These are phyloP conservation scores for Myoxocephalus aenaeus DNA, from an alignment of 2,797 vertebrate species.

Conservation along the genomic window DNA sequence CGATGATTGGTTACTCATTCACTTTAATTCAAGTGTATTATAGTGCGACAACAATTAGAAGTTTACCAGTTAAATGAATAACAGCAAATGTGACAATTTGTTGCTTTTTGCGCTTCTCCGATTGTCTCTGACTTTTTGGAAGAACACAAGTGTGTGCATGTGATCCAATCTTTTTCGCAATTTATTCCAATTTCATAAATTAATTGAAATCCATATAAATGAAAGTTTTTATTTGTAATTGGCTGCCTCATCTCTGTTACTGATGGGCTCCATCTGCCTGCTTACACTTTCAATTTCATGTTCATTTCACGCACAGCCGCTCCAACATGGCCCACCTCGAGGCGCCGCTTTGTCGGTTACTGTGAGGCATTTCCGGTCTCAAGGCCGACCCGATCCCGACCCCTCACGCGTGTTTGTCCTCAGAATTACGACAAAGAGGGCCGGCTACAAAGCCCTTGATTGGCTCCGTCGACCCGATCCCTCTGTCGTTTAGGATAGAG, in stretches of 20 bases:
- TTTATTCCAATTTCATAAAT: neutral
- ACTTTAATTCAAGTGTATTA: no score
- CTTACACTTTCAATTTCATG: neutral
- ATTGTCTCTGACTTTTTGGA: neutral
- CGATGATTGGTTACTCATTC: no score
- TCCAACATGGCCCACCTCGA: neutral
- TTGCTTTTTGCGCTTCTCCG: neutral
- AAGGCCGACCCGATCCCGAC: neutral
- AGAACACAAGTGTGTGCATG: neutral
- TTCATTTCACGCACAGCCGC: neutral
- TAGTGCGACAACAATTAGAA: neutral
- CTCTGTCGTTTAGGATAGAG: neutral
- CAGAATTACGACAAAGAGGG: neutral
- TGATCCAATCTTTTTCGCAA: neutral
- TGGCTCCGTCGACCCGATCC: neutral
- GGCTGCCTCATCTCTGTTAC: neutral
- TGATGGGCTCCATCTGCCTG: neutral
- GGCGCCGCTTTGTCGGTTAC: no score
- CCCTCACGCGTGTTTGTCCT: no score
- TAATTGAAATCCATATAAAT: neutral
- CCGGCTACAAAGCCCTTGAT: neutral
- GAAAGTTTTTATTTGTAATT: neutral
- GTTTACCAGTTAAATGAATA: neutral
- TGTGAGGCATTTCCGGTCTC: no score
- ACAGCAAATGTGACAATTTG: neutral